Base-by-base conservation (phyloP, 2,888 invertebrate species). In the Drosophila emarginata region DNA sequence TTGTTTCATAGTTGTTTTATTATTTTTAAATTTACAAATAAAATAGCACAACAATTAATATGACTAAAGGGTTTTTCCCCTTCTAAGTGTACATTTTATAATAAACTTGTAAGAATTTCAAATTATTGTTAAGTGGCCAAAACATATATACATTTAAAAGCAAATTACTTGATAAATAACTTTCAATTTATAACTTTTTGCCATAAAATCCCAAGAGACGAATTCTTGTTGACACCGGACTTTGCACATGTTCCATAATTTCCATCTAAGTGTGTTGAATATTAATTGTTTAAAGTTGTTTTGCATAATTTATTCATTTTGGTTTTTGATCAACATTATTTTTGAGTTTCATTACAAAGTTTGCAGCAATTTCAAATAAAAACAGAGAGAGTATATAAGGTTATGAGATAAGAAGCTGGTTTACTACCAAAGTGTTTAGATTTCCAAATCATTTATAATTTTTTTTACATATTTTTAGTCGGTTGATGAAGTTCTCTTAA, bases 181-280 rank as follows among this genome's bases (percentile, higher is more conserved):
- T 79, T 71, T 77, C 50, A 77, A 74, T 85, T 39, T 91, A 91
- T 88, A 91, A 89, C 78, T 90, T 91, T 76, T 91, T 92, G 67
- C 92, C 92, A 82, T 91, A 92, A 88, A 91, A 91, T 79, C 92
- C 92, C 91, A 92, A 91, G 76, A 92, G 91, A 78, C 91, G 90
- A 86, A 92, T 91, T 85, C 92, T 90, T 77, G 91, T 92, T 77
- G 91, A 90, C 64, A 92, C 91, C 70, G 92, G 91, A 87, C 91
- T 91, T 89, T 92, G 91, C 80, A 91, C 90, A 83, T 90, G 90
- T 84, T 92, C 92, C 91, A 91, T 85, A 80, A 92, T 92, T 89
- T 92, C 92, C 92, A 92, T 91, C 92, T 92, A 80, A 72, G 36
- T 51, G 45, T 51, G 65, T 66, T 58, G 62, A 72, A 67, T 70